These are phyloP conservation scores for Allygus modestus DNA, from an alignment of 2,888 invertebrate genomes.

Conservation along the genomic window DNA sequence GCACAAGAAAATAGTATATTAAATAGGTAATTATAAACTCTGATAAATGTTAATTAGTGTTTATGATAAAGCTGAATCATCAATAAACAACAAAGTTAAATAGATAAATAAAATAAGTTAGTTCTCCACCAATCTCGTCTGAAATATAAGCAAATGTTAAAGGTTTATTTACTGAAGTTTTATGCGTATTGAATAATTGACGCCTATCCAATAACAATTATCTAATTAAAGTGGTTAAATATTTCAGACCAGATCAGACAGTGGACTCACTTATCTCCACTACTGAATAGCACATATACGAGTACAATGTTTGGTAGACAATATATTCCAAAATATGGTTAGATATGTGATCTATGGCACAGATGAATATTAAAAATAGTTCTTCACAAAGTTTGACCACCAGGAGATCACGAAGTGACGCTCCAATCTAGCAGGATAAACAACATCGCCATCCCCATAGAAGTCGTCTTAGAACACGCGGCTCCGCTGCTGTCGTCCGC, in stretches of 20 bases:
- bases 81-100: conserved; percentile 31
- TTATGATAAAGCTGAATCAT: conserved; percentile 34
- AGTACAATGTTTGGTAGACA: conserved; percentile 38
- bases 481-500: conserved; percentile 29
- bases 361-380: conserved; percentile 45
- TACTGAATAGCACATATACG: conserved; percentile 48
- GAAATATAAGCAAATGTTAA: neutral
- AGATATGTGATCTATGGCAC: conserved; percentile 55
- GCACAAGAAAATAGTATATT: conserved; percentile 59
- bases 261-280: neutral
- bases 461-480: neutral
- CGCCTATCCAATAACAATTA: neutral
- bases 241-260: neutral
- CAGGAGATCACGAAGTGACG: neutral
- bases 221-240: neutral
- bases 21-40: conserved; percentile 55
- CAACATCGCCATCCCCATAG: neutral
- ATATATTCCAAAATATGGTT: conserved; percentile 52
- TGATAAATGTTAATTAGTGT: conserved; percentile 21
- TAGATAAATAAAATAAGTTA: conserved; percentile 8
- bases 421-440: neutral
- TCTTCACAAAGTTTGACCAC: neutral
- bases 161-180: neutral
- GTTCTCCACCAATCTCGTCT: neutral
- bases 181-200: neutral